phyloP scores from a whole-genome alignment of 1,140 invertebrate species.

The Sinella curviseta region DNA sequence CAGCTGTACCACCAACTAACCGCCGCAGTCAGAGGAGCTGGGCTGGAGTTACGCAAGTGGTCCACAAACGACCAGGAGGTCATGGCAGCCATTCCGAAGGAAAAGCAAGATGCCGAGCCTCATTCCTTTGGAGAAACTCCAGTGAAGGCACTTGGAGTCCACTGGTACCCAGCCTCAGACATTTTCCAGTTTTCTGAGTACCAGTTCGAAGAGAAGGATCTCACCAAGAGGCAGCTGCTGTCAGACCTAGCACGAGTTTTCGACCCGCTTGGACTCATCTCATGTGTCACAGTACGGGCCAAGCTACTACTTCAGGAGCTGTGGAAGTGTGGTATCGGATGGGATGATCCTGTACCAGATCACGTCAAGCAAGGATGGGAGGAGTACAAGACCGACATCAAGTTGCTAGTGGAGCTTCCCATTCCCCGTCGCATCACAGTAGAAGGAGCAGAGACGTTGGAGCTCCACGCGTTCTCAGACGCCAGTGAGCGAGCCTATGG shows the following conservation, averaged over 20 bases:
- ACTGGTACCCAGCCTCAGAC: background rate
- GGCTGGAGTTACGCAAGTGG: conserved; percentile 46
- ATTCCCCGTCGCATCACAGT: too few species aligned
- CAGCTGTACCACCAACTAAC: conserved; percentile 16
- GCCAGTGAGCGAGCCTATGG: too few species aligned
- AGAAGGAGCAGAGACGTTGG: too few species aligned
- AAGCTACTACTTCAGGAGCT: conserved; percentile 43
- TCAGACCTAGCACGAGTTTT: conserved; percentile 35
- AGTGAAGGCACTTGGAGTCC: background rate
- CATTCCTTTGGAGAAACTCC: background rate
- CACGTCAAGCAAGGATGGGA: conserved; percentile 25
- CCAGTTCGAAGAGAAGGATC: background rate
- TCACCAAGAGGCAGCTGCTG: conserved; percentile 44
- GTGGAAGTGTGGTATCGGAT: conserved; percentile 34
- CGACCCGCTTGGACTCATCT: conserved; percentile 44
- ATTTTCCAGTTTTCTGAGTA: background rate
- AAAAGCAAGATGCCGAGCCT: too few species aligned
- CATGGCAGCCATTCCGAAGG: too few species aligned
- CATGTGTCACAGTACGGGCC: conserved; percentile 30
- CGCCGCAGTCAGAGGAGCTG: conserved; percentile 27
- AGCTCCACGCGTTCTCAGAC: too few species aligned
- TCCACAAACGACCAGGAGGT: too few species aligned
- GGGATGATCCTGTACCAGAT: conserved; percentile 43
- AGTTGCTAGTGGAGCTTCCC: background rate
- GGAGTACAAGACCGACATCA: background rate